Evolutionary conservation across 2,888 invertebrate species (phyloP).

Genomic region (Dermolepida albohirtum): DNA sequence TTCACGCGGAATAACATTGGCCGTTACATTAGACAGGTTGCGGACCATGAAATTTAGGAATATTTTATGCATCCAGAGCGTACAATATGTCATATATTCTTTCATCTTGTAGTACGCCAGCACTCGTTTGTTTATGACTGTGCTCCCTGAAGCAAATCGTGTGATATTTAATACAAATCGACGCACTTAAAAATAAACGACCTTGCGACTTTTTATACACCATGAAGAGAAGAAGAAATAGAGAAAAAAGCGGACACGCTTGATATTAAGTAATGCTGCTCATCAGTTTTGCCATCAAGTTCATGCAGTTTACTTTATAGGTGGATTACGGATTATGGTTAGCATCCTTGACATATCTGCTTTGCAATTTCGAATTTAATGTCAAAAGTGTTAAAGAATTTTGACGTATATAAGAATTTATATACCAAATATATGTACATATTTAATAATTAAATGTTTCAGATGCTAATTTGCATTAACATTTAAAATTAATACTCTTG

Average conservation of each 20-base stretch:
- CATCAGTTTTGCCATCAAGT: not conserved
- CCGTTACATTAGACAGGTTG: constrained; percentile 31
- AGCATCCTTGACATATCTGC: too few relatives aligned
- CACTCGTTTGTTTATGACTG: constrained; percentile 20
- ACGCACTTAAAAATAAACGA: constrained; percentile 31
- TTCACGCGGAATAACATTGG: constrained; percentile 26
- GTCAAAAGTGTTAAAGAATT: too few relatives aligned
- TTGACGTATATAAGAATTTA: too few relatives aligned
- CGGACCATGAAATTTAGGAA: constrained; percentile 36
- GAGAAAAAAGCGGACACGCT: not conserved
- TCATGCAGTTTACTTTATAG: too few relatives aligned
- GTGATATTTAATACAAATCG: constrained; percentile 37
- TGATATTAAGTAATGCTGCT: not conserved
- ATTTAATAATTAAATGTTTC: too few relatives aligned
- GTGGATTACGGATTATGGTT: too few relatives aligned
- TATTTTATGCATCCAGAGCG: constrained; percentile 30
- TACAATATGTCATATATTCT: constrained; percentile 34
- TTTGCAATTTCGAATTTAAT: too few relatives aligned
- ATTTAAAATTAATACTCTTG: too few relatives aligned
- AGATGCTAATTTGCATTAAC: too few relatives aligned
- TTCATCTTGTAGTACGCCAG: constrained; percentile 27
- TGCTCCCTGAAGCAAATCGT: constrained; percentile 31
- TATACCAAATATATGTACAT: too few relatives aligned
- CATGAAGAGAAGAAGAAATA: constrained; percentile 1
- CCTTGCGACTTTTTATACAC: constrained; percentile 18